Evolutionary conservation across 1,140 invertebrate genomes (phyloP).

Genomic region (Cataglyphis hispanica): DNA sequence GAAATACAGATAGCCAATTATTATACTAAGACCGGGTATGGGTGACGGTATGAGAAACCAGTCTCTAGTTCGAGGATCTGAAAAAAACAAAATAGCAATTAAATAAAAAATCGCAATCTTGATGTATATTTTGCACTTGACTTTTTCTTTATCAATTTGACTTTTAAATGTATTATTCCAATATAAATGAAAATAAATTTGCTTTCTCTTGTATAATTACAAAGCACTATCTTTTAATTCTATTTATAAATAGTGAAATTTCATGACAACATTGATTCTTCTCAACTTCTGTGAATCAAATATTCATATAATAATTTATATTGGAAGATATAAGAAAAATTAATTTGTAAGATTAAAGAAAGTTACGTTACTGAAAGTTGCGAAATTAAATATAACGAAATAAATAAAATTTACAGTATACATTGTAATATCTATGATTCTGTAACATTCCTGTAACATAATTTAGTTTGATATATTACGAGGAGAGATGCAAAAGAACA

Average conservation of each 20-base stretch:
- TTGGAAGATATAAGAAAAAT: background rate
- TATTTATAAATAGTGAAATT: too few relatives aligned
- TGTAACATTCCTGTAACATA: background rate
- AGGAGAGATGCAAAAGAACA: too few relatives aligned
- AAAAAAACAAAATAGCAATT: slow-evolving; percentile 46
- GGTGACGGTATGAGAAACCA: slow-evolving; percentile 94
- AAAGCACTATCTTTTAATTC: too few relatives aligned
- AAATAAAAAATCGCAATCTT: background rate
- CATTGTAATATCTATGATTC: background rate
- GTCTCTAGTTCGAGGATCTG: slow-evolving; percentile 93
- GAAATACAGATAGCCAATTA: slow-evolving; percentile 91
- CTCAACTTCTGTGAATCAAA: background rate
- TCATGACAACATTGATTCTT: background rate
- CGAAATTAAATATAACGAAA: background rate
- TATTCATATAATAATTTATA: background rate
- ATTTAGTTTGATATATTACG: background rate
- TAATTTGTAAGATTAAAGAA: background rate
- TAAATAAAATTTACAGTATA: background rate
- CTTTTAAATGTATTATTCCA: background rate
- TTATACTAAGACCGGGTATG: slow-evolving; percentile 90
- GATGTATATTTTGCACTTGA: background rate
- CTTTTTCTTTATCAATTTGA: background rate
- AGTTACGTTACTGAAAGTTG: background rate
- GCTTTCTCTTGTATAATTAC: too few relatives aligned
- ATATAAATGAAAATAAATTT: background rate